These are phyloP conservation scores for Drosophila yakuba DNA, from an alignment of 1,140 invertebrate genomes.

Conservation along the genomic window DNA sequence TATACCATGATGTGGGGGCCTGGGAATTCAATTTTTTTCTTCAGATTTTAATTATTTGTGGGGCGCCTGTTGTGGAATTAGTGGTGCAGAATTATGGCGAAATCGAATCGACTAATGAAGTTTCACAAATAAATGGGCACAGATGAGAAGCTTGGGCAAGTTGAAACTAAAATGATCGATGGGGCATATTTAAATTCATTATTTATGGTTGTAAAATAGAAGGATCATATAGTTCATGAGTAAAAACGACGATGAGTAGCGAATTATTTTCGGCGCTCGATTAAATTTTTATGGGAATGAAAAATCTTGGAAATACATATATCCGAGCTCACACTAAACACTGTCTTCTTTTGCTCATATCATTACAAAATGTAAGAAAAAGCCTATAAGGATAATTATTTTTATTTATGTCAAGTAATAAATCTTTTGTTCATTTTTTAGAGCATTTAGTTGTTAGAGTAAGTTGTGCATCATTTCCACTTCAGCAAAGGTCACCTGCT, in stretches of 20 bases:
- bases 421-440: neutral
- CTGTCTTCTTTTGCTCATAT: too few relatives aligned
- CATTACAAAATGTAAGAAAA: too few relatives aligned
- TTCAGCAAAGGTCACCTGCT: neutral
- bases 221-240: constrained; percentile 1
- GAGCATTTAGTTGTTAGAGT: constrained; percentile 1
- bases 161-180: constrained; percentile 25
- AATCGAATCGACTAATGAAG: constrained; percentile 73
- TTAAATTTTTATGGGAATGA: neutral
- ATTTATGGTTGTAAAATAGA: constrained; percentile 10
- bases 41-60: constrained; percentile 28
- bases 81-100: constrained; percentile 74
- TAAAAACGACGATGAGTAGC: too few relatives aligned
- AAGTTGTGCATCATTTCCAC: neutral
- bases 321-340: too few relatives aligned
- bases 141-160: constrained; percentile 19
- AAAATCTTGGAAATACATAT: too few relatives aligned
- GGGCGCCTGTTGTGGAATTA: constrained; percentile 79
- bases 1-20: constrained; percentile 56
- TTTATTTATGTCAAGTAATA: neutral
- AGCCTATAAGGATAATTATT: too few relatives aligned
- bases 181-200: constrained; percentile 24
- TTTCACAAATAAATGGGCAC: constrained; percentile 46
- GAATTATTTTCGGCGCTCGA: too few relatives aligned
- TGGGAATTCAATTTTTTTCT: constrained; percentile 61